phyloP scores from a whole-genome alignment of 2,888 invertebrate genomes.

The Julus scandinavius region DNA sequence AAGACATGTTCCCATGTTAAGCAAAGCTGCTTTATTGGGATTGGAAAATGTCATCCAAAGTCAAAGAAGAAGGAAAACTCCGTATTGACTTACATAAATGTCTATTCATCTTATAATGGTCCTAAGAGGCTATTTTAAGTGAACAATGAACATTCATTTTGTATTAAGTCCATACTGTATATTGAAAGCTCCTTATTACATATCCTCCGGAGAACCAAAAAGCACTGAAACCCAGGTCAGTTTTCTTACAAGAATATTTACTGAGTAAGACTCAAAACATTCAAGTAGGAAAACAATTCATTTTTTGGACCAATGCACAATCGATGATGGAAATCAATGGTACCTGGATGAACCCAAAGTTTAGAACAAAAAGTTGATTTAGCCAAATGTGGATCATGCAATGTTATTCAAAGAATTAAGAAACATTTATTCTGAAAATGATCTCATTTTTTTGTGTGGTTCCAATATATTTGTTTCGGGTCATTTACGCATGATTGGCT shows the following conservation, averaged over 20 bases:
- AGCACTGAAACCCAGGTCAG: background rate
- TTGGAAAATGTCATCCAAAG: background rate
- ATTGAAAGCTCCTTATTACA: background rate
- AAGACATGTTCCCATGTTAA: background rate
- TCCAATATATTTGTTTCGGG: background rate
- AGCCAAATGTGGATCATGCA: background rate
- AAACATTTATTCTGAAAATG: background rate
- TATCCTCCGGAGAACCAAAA: background rate
- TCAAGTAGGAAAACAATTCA: background rate
- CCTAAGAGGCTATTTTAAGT: constrained; percentile 34
- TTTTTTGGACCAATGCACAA: constrained; percentile 16
- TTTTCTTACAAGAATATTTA: background rate
- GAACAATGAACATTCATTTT: constrained; percentile 18
- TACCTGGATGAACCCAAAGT: background rate
- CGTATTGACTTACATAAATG: constrained; percentile 3
- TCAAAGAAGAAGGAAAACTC: background rate
- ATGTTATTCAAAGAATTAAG: background rate
- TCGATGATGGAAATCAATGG: background rate
- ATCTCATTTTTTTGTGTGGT: background rate
- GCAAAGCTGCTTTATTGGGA: background rate
- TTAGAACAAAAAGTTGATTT: background rate
- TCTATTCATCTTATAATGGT: constrained; percentile 19
- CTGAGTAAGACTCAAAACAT: background rate
- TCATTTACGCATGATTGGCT: background rate
- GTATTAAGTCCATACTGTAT: background rate